Conservation (phyloP, 2,888 invertebrate genomes). For the Amphimallon solstitiale region DNA sequence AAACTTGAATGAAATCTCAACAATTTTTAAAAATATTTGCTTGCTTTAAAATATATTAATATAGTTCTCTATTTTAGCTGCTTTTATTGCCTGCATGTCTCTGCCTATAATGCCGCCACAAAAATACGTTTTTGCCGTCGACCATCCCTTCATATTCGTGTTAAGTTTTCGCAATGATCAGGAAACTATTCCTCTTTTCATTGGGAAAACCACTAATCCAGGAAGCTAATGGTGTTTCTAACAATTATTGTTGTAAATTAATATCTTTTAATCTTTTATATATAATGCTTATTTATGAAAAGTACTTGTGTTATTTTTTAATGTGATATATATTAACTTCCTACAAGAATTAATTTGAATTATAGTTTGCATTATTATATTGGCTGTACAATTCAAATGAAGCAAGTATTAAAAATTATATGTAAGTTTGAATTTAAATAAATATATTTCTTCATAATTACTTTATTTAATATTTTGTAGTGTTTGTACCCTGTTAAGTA, state of each 20-base stretch:
- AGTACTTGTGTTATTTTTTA: no score
- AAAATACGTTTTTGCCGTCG: slow-evolving; percentile 58
- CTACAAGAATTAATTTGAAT: background rate
- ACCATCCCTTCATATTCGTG: slow-evolving; percentile 63
- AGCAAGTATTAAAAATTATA: no score
- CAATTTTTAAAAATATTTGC: slow-evolving; percentile 54
- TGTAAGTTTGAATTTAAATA: no score
- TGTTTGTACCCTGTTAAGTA: no score
- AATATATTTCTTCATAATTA: no score
- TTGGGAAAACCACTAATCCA: background rate
- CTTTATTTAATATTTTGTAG: no score
- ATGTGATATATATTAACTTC: no score
- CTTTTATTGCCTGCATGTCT: background rate
- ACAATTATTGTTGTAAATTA: no score
- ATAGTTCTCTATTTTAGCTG: background rate
- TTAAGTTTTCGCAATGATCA: slow-evolving; percentile 46
- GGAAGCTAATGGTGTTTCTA: no score
- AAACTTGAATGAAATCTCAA: no score
- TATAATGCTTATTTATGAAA: no score
- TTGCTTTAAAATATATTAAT: slow-evolving; percentile 40
- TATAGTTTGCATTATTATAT: background rate
- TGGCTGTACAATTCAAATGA: background rate
- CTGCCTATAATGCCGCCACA: background rate
- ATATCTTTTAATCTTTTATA: no score
- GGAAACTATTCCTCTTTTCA: background rate